Conservation (phyloP, 2,888 invertebrate species). For the Pelosia muscerda region DNA sequence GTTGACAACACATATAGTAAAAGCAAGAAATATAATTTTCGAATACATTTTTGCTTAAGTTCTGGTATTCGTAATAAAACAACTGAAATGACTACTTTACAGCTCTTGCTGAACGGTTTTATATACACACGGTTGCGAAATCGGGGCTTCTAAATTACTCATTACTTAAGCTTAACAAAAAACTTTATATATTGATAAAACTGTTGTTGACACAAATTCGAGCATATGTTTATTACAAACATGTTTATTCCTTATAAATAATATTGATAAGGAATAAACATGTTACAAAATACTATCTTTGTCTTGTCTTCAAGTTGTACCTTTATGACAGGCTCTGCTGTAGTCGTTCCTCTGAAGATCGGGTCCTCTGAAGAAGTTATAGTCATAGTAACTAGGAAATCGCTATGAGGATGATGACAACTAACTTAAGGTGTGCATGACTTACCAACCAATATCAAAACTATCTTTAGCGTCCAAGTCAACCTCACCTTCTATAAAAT, state of each 20-base stretch:
- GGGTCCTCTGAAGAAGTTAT: too few relatives aligned
- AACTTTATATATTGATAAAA: not conserved
- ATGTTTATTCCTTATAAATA: too few relatives aligned
- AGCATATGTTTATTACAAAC: too few relatives aligned
- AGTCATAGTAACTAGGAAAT: too few relatives aligned
- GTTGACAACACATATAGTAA: slow-evolving; percentile 16
- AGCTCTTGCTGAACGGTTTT: not conserved
- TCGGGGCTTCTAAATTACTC: slow-evolving; percentile 10
- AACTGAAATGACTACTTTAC: not conserved
- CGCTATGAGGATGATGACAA: too few relatives aligned
- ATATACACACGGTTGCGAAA: not conserved
- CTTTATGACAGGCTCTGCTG: too few relatives aligned
- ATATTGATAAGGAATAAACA: not conserved
- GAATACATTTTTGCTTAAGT: slow-evolving; percentile 9
- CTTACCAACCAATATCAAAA: too few relatives aligned
- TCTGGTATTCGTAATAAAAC: not conserved
- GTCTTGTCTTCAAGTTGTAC: too few relatives aligned
- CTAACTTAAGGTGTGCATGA: too few relatives aligned
- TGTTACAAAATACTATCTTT: not conserved
- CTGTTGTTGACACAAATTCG: not conserved
- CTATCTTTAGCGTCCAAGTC: too few relatives aligned
- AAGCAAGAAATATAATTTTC: slow-evolving; percentile 15
- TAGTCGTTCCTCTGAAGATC: too few relatives aligned
- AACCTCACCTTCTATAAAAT: too few relatives aligned
- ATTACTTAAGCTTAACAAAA: not conserved